A percentile compares a stretch with the other conserved stretches of the same genome.
These are phyloP conservation scores for Margaritifera margaritifera DNA, from an alignment of 2,888 invertebrate species.

Conservation along the genomic window DNA sequence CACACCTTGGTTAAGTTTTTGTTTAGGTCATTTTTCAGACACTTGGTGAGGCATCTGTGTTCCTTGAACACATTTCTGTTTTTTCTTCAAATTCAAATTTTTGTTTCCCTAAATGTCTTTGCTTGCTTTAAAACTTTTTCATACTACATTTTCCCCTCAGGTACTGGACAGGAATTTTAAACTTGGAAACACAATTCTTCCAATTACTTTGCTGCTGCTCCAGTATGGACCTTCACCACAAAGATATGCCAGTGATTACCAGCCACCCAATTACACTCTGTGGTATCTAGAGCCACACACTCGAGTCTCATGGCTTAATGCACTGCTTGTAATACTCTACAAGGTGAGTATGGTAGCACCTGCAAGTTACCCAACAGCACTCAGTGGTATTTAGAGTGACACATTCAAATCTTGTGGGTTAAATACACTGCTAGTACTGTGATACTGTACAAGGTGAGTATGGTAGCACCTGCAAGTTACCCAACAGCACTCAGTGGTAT, in stretches of 20 bases:
- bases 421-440: no score
- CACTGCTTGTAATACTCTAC: constrained; percentile 92
- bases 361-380: background rate
- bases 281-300: constrained; percentile 91
- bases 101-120: background rate
- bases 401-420: no score
- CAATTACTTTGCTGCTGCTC: constrained; percentile 85
- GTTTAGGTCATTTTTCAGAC: no score
- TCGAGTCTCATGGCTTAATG: constrained; percentile 93
- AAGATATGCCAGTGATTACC: constrained; percentile 78
- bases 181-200: constrained; percentile 91
- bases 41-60: no score
- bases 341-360: constrained; percentile 80
- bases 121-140: background rate
- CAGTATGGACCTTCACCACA: constrained; percentile 89
- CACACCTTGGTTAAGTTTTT: no score
- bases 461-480: no score
- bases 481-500: no score
- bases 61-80: no score
- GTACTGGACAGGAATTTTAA: constrained; percentile 95
- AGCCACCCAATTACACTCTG: constrained; percentile 84
- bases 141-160: constrained; percentile 46
- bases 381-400: background rate
- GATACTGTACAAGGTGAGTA: no score
- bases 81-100: no score